Percentiles rank a stretch among this genome's conserved stretches.
phyloP scores from a whole-genome alignment of 1,140 invertebrate genomes.

The Hylaeus volcanicus region DNA sequence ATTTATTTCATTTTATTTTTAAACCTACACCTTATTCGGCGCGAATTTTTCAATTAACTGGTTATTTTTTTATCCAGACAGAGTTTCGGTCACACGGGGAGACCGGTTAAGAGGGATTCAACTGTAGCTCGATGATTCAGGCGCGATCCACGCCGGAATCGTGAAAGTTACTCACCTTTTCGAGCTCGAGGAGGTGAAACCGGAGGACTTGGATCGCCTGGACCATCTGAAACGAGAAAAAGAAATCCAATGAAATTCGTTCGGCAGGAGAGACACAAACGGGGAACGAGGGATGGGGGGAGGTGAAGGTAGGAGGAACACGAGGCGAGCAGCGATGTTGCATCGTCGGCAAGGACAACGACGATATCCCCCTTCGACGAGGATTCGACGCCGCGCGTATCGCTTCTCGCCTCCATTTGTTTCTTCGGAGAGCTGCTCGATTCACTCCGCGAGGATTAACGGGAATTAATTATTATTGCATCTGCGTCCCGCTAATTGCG shows the following conservation, averaged over 20 bases:
- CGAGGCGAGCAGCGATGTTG: background rate
- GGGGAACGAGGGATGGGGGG: background rate
- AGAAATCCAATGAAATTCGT: slow-evolving; percentile 62
- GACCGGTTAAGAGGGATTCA: too few species aligned
- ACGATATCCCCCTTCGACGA: slow-evolving; percentile 7
- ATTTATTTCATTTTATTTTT: too few species aligned
- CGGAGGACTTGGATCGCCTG: slow-evolving; percentile 99
- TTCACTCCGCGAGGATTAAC: slow-evolving; percentile 60
- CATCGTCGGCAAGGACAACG: background rate
- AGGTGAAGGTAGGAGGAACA: slow-evolving; percentile 11
- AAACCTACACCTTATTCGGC: too few species aligned
- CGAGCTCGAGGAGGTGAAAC: slow-evolving; percentile 99
- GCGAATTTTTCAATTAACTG: too few species aligned
- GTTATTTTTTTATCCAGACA: too few species aligned
- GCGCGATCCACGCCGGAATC: background rate
- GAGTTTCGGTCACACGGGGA: too few species aligned
- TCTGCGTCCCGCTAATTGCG: slow-evolving; percentile 63
- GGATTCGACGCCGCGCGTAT: slow-evolving; percentile 13
- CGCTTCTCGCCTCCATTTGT: slow-evolving; percentile 35
- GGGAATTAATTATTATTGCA: slow-evolving; percentile 65
- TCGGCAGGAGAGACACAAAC: slow-evolving; percentile 32
- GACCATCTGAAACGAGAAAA: slow-evolving; percentile 96
- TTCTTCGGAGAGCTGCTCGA: slow-evolving; percentile 17
- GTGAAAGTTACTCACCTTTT: slow-evolving; percentile 94
- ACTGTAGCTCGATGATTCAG: too few species aligned